These are phyloP conservation scores for Cosmia trapezina DNA, from an alignment of 2,888 invertebrate genomes.

Conservation along the genomic window DNA sequence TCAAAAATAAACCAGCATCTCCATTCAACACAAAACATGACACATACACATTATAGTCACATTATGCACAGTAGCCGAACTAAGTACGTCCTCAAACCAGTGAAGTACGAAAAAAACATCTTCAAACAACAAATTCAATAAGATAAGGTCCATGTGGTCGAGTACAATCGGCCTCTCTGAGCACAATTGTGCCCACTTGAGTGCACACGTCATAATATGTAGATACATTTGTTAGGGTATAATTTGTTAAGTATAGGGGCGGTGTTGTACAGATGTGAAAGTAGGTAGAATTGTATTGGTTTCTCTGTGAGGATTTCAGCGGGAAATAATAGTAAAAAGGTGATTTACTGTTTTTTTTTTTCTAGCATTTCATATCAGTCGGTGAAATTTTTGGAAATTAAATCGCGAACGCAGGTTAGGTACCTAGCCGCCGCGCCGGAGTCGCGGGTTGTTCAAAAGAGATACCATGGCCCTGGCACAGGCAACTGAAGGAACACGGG, in stretches of 20 bases:
- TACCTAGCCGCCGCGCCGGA: too few species aligned
- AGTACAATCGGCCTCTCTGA: slow-evolving; percentile 71
- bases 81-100: slow-evolving; percentile 65
- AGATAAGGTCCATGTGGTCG: slow-evolving; percentile 88
- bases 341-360: background rate
- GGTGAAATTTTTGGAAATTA: too few species aligned
- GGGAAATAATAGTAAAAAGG: background rate
- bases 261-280: slow-evolving; percentile 47
- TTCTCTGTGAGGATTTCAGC: slow-evolving; percentile 35
- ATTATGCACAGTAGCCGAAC: slow-evolving; percentile 55
- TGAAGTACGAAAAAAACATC: slow-evolving; percentile 78
- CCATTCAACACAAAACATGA: slow-evolving; percentile 25
- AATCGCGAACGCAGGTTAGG: background rate
- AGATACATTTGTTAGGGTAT: slow-evolving; percentile 75
- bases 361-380: background rate
- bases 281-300: slow-evolving; percentile 42
- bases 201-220: slow-evolving; percentile 82
- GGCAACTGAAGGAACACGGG: too few species aligned
- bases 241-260: slow-evolving; percentile 86
- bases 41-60: slow-evolving; percentile 50
- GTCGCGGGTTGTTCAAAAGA: too few species aligned
- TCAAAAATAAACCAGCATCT: background rate
- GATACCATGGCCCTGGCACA: too few species aligned
- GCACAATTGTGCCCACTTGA: slow-evolving; percentile 69
- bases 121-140: slow-evolving; percentile 82